Conservation (phyloP, 1,140 invertebrate species). For the Drosophila persimilis region DNA sequence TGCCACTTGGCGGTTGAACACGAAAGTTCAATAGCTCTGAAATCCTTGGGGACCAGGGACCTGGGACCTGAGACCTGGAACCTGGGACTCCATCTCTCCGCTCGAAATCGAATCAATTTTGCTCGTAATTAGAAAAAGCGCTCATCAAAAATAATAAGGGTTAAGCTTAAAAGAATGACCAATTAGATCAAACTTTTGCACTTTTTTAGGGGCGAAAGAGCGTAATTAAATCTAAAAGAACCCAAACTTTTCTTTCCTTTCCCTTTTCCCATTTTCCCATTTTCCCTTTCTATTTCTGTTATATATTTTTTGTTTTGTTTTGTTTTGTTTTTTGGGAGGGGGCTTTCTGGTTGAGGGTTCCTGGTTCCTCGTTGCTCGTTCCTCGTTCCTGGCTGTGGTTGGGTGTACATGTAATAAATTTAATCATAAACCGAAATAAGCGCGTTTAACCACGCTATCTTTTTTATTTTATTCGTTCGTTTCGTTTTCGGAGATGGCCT, state of each 20-base stretch:
- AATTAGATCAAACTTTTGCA: slow-evolving; percentile 66
- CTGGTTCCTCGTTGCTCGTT: no score
- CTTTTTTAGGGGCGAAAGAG: slow-evolving; percentile 32
- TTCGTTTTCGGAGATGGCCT: slow-evolving; percentile 1
- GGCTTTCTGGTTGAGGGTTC: not conserved
- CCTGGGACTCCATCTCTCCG: not conserved
- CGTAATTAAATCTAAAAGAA: slow-evolving; percentile 69
- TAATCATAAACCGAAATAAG: slow-evolving; percentile 80
- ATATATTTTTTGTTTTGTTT: slow-evolving; percentile 10
- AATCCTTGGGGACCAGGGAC: not conserved
- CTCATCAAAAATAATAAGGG: slow-evolving; percentile 63
- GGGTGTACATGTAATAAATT: slow-evolving; percentile 78
- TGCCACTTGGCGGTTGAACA: slow-evolving; percentile 15
- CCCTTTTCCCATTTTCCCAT: slow-evolving; percentile 7
- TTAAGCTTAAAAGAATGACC: slow-evolving; percentile 76
- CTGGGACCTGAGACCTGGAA: not conserved
- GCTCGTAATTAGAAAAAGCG: slow-evolving; percentile 64
- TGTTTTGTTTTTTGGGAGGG: slow-evolving; percentile 21
- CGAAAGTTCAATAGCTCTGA: not conserved
- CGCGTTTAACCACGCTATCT: slow-evolving; percentile 80
- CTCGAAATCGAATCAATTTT: slow-evolving; percentile 46
- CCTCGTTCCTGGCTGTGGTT: slow-evolving; percentile 12
- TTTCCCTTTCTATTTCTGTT: slow-evolving; percentile 2
- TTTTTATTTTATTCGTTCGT: slow-evolving; percentile 48
- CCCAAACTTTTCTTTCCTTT: slow-evolving; percentile 21